A percentile compares a stretch with the other conserved stretches of the same genome.
phyloP scores from a whole-genome alignment of 1,140 invertebrate genomes.

The Chionoecetes opilio region DNA sequence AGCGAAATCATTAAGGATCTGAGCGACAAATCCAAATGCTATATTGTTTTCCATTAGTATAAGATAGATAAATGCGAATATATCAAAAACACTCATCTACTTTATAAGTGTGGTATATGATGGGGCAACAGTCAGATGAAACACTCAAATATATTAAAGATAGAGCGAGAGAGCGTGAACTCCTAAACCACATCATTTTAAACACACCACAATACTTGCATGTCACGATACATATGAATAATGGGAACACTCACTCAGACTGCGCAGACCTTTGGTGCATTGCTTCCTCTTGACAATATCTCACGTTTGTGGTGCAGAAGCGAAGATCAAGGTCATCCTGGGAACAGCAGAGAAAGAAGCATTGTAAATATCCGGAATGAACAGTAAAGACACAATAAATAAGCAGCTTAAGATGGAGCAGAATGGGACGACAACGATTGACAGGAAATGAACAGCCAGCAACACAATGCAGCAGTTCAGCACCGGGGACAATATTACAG shows the following conservation, averaged over 20 bases:
- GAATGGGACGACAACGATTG: neutral
- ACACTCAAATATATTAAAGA: too few species aligned
- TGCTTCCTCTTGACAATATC: neutral
- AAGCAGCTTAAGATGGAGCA: neutral
- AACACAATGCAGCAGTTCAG: neutral
- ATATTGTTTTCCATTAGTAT: too few species aligned
- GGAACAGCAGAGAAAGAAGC: neutral
- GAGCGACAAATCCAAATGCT: too few species aligned
- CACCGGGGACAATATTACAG: too few species aligned
- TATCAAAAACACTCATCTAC: too few species aligned
- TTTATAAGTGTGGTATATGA: too few species aligned
- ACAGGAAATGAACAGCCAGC: neutral
- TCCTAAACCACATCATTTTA: neutral
- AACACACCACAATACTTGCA: neutral
- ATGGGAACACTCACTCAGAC: neutral
- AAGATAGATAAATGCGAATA: too few species aligned
- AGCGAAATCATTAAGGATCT: too few species aligned
- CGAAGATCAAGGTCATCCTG: neutral
- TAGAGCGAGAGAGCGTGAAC: too few species aligned
- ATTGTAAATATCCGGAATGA: neutral
- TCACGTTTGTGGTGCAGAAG: neutral
- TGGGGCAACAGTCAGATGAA: too few species aligned
- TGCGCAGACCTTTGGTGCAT: too few species aligned
- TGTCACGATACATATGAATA: neutral
- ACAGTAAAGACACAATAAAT: slow-evolving; percentile 5